Evolutionary conservation across 2,888 invertebrate species (phyloP), one percentile per base, ranked within the genome.

Genomic region (Blastobasis adustella): DNA sequence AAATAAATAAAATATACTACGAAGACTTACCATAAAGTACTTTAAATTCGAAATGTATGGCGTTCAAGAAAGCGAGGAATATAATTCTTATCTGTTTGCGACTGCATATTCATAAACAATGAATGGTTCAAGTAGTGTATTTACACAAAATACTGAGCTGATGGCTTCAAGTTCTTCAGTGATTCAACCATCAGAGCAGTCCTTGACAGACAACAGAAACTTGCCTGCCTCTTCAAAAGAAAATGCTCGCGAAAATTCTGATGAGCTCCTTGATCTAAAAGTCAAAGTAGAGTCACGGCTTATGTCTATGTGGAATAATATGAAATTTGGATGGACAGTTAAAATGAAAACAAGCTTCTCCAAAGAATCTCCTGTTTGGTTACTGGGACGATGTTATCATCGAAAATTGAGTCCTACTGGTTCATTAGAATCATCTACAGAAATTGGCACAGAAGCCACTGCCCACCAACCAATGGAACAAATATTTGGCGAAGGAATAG

Each of bases 301-400:
- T 49, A 81, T 95, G 68, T 95, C 96, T 44, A 94, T 96, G 92
- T 96, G 96, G 96, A 96, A 96, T 79, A 96, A 96, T 80, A 93
- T 97, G 54, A 96, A 96, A 87, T 96, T 96, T 82, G 96, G 93
- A 47, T 95, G 94, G 94, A 92, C 93, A 50, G 91, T 94, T 0
- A 96, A 96, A 81, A 83, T 95, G 58, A 93, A 92, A 76, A 92
- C 93, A 0, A 91, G 83, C 61, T 93, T 94, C 68, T 95, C 95
- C 0, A 95, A 94, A 81, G 96, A 96, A 82, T 95, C 95, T 58
- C 96, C 96, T 0, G 95, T 97, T 4, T 96, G 95, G 93, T 77
- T 97, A 37, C 81, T 97, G 38, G 97, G 97, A 0, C 90, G 93
- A 53, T 95, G 94, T 71, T 97, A 97, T 71, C 94, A 94, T 72